Conservation (phyloP, 2,888 invertebrate species). For the Nephrotoma appendiculata region DNA sequence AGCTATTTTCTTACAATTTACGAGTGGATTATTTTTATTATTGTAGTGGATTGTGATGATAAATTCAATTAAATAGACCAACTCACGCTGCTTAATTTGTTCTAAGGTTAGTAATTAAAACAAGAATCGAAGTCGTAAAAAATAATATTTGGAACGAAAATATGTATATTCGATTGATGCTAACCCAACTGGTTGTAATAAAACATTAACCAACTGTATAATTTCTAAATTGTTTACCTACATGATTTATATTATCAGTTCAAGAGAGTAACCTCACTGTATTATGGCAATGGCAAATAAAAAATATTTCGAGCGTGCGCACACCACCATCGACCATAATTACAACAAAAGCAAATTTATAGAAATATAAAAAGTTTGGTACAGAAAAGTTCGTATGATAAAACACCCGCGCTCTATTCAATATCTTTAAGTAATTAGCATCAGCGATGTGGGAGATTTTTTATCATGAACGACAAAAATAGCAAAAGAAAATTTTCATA, state of each 20-base stretch:
- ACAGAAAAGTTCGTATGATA: neutral
- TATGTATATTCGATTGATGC: too few relatives aligned
- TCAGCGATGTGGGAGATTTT: neutral
- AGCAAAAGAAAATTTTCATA: neutral
- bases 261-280: neutral
- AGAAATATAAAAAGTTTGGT: neutral
- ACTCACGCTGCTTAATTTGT: too few relatives aligned
- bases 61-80: too few relatives aligned
- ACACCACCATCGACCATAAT: too few relatives aligned
- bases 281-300: neutral
- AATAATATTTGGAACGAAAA: too few relatives aligned
- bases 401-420: neutral
- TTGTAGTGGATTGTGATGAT: too few relatives aligned
- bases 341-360: too few relatives aligned
- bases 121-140: too few relatives aligned
- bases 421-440: neutral
- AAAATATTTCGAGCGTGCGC: neutral
- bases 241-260: neutral
- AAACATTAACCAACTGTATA: neutral
- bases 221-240: neutral
- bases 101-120: too few relatives aligned
- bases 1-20: too few relatives aligned
- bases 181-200: too few relatives aligned
- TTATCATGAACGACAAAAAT: neutral
- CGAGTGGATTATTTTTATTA: too few relatives aligned